Evolutionary conservation across 2,797 vertebrate genomes (phyloP).

Genomic region (Parotocinclus haroldoi): DNA sequence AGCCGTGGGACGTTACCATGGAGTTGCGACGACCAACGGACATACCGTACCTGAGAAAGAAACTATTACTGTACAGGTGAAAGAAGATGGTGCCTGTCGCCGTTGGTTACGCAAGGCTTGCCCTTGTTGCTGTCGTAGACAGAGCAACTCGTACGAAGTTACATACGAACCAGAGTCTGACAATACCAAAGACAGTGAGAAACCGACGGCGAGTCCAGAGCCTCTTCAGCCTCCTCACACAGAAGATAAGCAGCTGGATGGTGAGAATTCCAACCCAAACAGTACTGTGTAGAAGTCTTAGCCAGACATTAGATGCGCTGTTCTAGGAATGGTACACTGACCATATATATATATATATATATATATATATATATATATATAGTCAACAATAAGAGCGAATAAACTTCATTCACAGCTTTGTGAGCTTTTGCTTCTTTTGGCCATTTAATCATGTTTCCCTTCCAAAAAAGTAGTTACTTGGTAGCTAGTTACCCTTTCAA

Average conservation of each 20-base stretch:
- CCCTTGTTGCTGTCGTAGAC: constrained; percentile 64
- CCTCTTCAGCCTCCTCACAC: constrained; percentile 45
- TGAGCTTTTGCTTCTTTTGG: no score
- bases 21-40: constrained; percentile 56
- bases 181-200: constrained; percentile 18
- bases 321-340: no score
- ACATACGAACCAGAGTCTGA: constrained; percentile 48
- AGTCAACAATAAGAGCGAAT: no score
- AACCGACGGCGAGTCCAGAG: constrained; percentile 1
- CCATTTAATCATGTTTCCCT: no score
- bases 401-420: no score
- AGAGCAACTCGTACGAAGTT: constrained; percentile 55
- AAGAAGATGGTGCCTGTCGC: constrained; percentile 58
- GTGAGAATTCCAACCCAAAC: constrained; percentile 51
- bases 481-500: no score
- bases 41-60: constrained; percentile 55
- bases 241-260: constrained; percentile 62
- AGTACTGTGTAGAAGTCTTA: no score
- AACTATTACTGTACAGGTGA: constrained; percentile 43
- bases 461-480: no score
- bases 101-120: constrained; percentile 66
- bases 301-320: no score
- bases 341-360: no score
- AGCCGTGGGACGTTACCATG: constrained; percentile 67
- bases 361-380: no score